Evolutionary conservation across 1,140 invertebrate species (phyloP).

Genomic region (Cotesia chilonis): DNA sequence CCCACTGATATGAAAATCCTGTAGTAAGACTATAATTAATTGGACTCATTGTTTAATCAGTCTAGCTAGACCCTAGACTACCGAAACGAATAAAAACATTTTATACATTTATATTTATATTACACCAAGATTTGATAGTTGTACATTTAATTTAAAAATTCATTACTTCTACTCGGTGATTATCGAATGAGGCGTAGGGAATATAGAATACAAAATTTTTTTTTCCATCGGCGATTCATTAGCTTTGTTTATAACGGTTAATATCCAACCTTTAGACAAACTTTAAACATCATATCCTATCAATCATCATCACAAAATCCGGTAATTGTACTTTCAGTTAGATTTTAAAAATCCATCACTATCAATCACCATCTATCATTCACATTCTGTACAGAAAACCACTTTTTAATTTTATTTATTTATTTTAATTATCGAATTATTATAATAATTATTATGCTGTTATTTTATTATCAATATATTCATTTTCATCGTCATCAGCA

Average conservation of each 20-base stretch:
- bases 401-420: background rate
- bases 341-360: constrained; percentile 2
- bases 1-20: constrained; percentile 27
- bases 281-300: background rate
- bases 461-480: constrained; percentile 58
- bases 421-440: constrained; percentile 8
- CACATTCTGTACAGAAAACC: constrained; percentile 10
- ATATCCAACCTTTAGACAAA: constrained; percentile 18
- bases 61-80: constrained; percentile 2
- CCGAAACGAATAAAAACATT: background rate
- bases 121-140: constrained; percentile 11
- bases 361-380: constrained; percentile 2
- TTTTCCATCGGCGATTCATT: background rate
- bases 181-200: constrained; percentile 8
- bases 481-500: constrained; percentile 66
- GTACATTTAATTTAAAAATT: background rate
- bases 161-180: constrained; percentile 10
- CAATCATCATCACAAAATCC: constrained; percentile 12
- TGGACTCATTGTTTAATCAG: background rate
- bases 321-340: constrained; percentile 14
- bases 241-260: background rate
- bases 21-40: constrained; percentile 4
- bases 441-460: constrained; percentile 39
- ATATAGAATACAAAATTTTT: too few relatives aligned
- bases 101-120: constrained; percentile 1